Evolutionary conservation across 2,888 invertebrate genomes (phyloP).

Genomic region (Taenaris catops): DNA sequence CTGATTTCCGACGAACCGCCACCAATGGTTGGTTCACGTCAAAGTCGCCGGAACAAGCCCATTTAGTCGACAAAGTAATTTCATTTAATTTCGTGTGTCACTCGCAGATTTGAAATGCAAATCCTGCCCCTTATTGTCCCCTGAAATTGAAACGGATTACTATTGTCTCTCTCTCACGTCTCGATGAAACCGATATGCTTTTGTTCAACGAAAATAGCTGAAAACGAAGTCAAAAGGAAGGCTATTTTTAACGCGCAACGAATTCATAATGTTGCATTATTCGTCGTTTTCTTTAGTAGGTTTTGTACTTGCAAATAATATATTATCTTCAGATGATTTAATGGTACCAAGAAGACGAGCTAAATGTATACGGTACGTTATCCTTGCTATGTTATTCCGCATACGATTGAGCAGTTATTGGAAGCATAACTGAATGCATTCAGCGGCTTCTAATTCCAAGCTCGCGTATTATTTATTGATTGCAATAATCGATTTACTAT

Average conservation of each 20-base stretch:
- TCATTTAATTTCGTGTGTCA: constrained; percentile 57
- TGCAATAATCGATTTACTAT: no score
- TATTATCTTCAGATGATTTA: background rate
- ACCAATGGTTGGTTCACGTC: constrained; percentile 20
- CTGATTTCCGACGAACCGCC: constrained; percentile 25
- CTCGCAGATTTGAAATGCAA: constrained; percentile 59
- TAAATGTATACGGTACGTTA: background rate
- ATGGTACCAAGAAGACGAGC: constrained; percentile 1
- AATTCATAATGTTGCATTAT: background rate
- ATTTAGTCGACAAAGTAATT: constrained; percentile 34
- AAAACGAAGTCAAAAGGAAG: constrained; percentile 5
- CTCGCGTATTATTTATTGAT: no score
- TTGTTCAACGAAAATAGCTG: constrained; percentile 12
- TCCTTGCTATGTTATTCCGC: background rate
- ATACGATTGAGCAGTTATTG: background rate
- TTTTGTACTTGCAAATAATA: background rate
- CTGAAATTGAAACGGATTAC: constrained; percentile 36
- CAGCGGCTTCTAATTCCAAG: no score
- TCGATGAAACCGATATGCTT: constrained; percentile 12
- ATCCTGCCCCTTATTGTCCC: constrained; percentile 40
- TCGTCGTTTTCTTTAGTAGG: background rate
- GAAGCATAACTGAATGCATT: no score
- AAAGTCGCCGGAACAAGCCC: constrained; percentile 31
- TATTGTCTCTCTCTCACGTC: constrained; percentile 9
- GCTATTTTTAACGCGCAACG: constrained; percentile 5